Evolutionary conservation across 1,140 invertebrate species (phyloP), one percentile per base, ranked within the genome.

Genomic region (Thaumatotibia leucotreta): DNA sequence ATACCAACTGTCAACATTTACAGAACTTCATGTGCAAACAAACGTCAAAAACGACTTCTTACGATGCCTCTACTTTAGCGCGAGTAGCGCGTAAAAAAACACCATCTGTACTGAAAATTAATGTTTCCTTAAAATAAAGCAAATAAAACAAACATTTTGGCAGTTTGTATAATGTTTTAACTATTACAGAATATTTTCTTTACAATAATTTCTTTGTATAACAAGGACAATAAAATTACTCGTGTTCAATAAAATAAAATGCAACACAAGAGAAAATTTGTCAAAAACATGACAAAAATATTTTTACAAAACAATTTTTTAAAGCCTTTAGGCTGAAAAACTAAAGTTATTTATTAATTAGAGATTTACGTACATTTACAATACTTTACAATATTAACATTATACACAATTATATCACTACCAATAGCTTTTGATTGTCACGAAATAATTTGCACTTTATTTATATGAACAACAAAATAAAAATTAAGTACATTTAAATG

Each of bases 201-300:
- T 81, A 87, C 79, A 87, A 82, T 80, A 81, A 85, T 80, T 80
- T 79, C 52, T 80, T 80, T 88, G 81, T 88, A 86, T 80, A 85
- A 78, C 70, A 67, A 75, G 70, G 68, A 69, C 49, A 66, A 72
- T 76, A 75, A 73, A 80, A 84, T 74, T 70, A 70, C 74, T 82
- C 67, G 73, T 75, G 79, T 85, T 82, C 76, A 84, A 82, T 77
- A 82, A 85, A 85, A 84, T 86, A 89, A 89, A 87, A 84, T 83
- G 84, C 77, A 84, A 77, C 70, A 79, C 65, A 71, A 73, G 67
- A 64, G 32, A 67, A 76, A 75, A 75, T 61, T 64, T 65, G 66
- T 71, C 69, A 75, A 76, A 78, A 77, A 74, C 22, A 58, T 50
- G 61, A 66, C 70, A 54, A 71, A 72, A 72, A 67, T 61, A 49